A percentile compares a stretch with the other conserved stretches of the same genome.
These are phyloP conservation scores for Dendrolimus houi DNA, from an alignment of 2,888 invertebrate species.

Conservation along the genomic window DNA sequence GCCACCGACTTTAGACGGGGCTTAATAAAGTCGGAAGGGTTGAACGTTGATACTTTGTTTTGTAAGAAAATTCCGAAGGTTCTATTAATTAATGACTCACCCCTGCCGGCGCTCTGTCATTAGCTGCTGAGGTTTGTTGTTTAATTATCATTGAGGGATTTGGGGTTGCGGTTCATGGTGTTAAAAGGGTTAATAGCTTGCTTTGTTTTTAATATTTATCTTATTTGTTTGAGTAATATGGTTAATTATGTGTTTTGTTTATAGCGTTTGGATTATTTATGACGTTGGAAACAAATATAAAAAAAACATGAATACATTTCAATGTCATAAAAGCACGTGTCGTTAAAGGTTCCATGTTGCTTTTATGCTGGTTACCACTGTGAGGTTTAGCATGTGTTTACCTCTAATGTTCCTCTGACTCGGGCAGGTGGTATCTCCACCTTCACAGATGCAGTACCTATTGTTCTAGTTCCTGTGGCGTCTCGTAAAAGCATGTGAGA, in stretches of 20 bases:
- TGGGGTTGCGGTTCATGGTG: conserved; percentile 43
- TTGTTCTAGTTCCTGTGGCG: no score
- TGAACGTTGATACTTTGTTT: conserved; percentile 56
- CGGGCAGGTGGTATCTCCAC: no score
- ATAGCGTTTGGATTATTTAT: background rate
- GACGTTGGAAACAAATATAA: background rate
- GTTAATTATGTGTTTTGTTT: background rate
- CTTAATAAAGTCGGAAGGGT: conserved; percentile 51
- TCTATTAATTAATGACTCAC: conserved; percentile 63
- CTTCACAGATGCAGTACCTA: no score
- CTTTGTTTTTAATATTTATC: conserved; percentile 17
- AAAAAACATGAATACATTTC: no score
- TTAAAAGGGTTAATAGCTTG: conserved; percentile 31
- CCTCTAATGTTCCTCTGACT: no score
- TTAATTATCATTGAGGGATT: conserved; percentile 43
- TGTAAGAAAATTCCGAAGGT: conserved; percentile 56
- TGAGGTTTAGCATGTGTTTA: no score
- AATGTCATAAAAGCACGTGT: no score
- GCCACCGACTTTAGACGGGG: conserved; percentile 30
- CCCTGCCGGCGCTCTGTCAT: conserved; percentile 53
- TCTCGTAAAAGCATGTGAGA: no score
- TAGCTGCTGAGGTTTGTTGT: conserved; percentile 45
- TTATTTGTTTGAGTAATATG: conserved; percentile 9
- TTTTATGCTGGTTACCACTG: no score
- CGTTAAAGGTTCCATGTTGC: no score